Conservation (phyloP, 2,113 vertebrate species). For the Phocoena phocoena region DNA sequence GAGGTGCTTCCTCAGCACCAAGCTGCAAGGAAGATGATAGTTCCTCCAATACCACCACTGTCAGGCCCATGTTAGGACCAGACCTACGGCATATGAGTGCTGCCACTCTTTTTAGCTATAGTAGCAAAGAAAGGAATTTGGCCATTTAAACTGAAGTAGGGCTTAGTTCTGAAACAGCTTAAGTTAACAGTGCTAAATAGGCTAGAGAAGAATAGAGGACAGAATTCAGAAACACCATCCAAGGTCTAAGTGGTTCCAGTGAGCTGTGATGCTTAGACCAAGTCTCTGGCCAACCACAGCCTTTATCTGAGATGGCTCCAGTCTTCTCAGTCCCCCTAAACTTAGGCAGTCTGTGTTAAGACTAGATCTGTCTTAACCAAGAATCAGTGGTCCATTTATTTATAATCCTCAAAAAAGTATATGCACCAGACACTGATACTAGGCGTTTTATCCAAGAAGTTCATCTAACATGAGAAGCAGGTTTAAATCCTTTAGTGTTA, state of each 20-base stretch:
- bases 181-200: background rate
- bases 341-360: background rate
- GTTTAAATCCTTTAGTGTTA: background rate
- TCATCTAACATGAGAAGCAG: background rate
- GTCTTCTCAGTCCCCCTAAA: background rate
- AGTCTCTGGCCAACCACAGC: background rate
- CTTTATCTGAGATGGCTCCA: background rate
- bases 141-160: background rate
- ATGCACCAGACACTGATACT: background rate
- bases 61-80: background rate
- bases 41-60: background rate
- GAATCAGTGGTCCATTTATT: background rate
- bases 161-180: background rate
- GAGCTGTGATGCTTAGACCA: background rate
- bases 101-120: background rate
- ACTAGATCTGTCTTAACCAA: background rate
- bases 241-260: background rate
- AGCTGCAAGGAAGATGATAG: background rate
- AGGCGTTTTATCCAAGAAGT: background rate
- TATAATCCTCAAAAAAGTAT: background rate
- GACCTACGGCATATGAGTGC: accelerated
- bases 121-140: background rate
- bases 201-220: background rate
- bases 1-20: no score
- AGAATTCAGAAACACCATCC: background rate